Conservation (phyloP, 1,140 invertebrate genomes). For the Drosophila busckii region DNA sequence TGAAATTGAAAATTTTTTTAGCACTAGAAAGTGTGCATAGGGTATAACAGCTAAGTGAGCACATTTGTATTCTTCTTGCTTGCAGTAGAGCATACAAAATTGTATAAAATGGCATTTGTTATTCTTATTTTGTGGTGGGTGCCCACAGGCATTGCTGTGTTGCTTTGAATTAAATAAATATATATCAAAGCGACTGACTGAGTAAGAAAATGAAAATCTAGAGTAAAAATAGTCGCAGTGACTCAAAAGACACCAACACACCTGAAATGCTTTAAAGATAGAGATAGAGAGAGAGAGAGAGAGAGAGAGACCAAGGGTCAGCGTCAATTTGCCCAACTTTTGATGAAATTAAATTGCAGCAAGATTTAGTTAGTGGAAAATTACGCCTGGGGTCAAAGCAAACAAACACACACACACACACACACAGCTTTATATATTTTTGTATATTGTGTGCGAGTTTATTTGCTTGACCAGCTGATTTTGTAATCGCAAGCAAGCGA, state of each 20-base stretch:
- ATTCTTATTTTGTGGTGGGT: constrained; percentile 28
- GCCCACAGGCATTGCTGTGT: constrained; percentile 20
- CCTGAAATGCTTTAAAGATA: constrained; percentile 42
- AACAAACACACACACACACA: constrained; percentile 20
- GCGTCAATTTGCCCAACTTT: constrained; percentile 38
- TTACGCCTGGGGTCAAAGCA: constrained; percentile 27
- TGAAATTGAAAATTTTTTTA: constrained; percentile 48
- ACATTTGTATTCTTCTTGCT: too few relatives aligned
- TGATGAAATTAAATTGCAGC: constrained; percentile 21
- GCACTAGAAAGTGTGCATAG: too few relatives aligned
- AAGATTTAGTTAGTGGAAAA: constrained; percentile 43
- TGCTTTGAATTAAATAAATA: constrained; percentile 47
- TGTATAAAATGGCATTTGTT: neutral
- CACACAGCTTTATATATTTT: neutral
- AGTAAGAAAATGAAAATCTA: constrained; percentile 63
- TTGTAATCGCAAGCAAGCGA: constrained; percentile 26
- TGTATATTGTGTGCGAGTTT: constrained; percentile 22
- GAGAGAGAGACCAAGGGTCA: too few relatives aligned
- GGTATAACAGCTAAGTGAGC: too few relatives aligned
- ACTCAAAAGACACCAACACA: constrained; percentile 53
- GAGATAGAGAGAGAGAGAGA: too few relatives aligned
- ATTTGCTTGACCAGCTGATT: constrained; percentile 38
- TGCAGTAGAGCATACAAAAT: neutral
- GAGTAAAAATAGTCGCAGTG: constrained; percentile 68
- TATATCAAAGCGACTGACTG: constrained; percentile 40